A percentile compares a stretch with the other conserved stretches of the same genome.
Conservation (phyloP, 2,888 invertebrate genomes). For the Serrognathus titanus region DNA sequence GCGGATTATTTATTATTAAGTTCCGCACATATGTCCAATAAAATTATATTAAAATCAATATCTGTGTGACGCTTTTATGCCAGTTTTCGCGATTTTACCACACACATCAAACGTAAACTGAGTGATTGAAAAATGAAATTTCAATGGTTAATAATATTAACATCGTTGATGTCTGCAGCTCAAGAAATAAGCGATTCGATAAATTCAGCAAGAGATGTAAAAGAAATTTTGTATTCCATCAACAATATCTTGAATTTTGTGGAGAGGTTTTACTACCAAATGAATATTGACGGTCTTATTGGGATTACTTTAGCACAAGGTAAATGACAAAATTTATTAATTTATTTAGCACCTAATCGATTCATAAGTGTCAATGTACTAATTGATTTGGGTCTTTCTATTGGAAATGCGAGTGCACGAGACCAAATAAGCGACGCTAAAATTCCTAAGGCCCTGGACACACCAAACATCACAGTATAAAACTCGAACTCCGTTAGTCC, state of each 20-base stretch:
- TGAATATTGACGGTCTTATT: slow-evolving; percentile 45
- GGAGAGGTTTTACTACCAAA: slow-evolving; percentile 36
- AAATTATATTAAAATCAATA: too few species aligned
- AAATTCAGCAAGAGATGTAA: slow-evolving; percentile 3
- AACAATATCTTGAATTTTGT: slow-evolving; percentile 39
- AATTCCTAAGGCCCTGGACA: slow-evolving; percentile 81
- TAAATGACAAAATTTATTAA: slow-evolving; percentile 32
- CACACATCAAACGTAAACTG: too few species aligned
- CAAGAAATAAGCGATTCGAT: too few species aligned
- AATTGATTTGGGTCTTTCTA: slow-evolving; percentile 82
- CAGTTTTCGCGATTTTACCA: too few species aligned
- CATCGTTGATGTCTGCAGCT: too few species aligned
- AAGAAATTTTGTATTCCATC: slow-evolving; percentile 21
- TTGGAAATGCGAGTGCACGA: slow-evolving; percentile 76
- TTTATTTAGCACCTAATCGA: slow-evolving; percentile 4
- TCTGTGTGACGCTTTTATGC: too few species aligned
- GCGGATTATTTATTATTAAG: too few species aligned
- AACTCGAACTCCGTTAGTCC: slow-evolving; percentile 87
- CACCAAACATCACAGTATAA: slow-evolving; percentile 88
- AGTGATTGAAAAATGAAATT: too few species aligned
- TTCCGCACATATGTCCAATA: too few species aligned
- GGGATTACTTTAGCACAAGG: slow-evolving; percentile 46
- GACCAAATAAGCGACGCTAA: slow-evolving; percentile 78
- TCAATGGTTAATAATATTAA: too few species aligned
- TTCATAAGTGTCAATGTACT: slow-evolving; percentile 47